Conservation (phyloP, 2,797 vertebrate species). For the Enteromius treurensis region DNA sequence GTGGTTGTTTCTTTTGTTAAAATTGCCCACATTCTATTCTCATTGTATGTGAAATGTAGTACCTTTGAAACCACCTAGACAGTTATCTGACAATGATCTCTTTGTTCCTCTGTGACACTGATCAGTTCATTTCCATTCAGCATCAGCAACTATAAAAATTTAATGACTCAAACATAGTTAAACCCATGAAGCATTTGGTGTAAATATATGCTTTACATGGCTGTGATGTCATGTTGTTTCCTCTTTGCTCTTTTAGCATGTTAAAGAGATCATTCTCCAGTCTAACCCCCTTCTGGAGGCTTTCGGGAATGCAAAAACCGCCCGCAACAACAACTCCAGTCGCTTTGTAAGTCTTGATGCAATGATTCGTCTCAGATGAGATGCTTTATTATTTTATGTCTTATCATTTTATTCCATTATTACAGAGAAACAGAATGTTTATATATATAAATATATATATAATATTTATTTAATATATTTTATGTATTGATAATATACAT, state of each 20-base stretch:
- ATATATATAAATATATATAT: too few relatives aligned
- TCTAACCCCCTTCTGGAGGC: conserved; percentile 86
- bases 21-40: background rate
- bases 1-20: conserved; percentile 29
- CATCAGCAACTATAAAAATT: background rate
- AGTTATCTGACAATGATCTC: conserved; percentile 4
- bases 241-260: conserved; percentile 69
- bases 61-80: background rate
- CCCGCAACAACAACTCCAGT: conserved; percentile 87
- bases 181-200: background rate
- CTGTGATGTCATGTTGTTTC: background rate
- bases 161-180: background rate
- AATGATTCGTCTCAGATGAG: background rate
- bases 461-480: too few relatives aligned
- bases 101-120: conserved; percentile 1
- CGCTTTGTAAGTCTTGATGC: conserved; percentile 79
- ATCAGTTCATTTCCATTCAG: background rate
- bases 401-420: background rate
- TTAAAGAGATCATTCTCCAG: conserved; percentile 86
- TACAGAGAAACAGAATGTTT: background rate
- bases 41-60: conserved; percentile 3
- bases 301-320: conserved; percentile 84
- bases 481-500: too few relatives aligned
- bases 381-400: background rate
- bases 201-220: background rate